Evolutionary conservation across 2,888 invertebrate genomes (phyloP).

Genomic region (Lasioglossum oenotherae): DNA sequence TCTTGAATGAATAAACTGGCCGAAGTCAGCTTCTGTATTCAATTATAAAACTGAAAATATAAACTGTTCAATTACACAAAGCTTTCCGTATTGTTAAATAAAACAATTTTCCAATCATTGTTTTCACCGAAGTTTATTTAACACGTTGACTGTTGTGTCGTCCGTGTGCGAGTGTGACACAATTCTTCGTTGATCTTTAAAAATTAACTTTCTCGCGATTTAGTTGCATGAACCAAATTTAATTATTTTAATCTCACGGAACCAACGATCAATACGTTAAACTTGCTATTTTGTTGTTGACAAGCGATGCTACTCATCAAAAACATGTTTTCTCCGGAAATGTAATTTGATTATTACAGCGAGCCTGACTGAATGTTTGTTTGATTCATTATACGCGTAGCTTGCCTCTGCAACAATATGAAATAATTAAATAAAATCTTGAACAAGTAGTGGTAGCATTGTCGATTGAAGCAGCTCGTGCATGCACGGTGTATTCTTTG

Average conservation of each 20-base stretch:
- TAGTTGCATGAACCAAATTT: not conserved
- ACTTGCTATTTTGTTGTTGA: not conserved
- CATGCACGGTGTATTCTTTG: not conserved
- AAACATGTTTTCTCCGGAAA: too few species aligned
- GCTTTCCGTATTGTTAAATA: not conserved
- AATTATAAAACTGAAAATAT: not conserved
- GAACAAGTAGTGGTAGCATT: not conserved
- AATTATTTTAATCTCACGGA: not conserved
- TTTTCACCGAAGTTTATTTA: not conserved
- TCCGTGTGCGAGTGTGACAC: too few species aligned
- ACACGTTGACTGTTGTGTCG: not conserved
- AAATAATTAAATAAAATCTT: not conserved
- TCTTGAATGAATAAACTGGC: not conserved
- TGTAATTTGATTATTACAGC: too few species aligned
- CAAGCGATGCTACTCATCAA: not conserved
- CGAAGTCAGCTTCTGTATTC: not conserved
- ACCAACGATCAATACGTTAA: not conserved
- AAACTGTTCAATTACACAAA: not conserved
- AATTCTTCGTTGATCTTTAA: not conserved
- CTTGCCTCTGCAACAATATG: not conserved
- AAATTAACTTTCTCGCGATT: not conserved
- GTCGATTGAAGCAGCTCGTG: not conserved
- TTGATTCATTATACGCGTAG: not conserved
- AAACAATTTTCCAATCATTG: not conserved
- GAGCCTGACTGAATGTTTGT: not conserved